Evolutionary conservation across 2,797 vertebrate genomes (phyloP).

Genomic region (Tokudaia tokunoshimensis): DNA sequence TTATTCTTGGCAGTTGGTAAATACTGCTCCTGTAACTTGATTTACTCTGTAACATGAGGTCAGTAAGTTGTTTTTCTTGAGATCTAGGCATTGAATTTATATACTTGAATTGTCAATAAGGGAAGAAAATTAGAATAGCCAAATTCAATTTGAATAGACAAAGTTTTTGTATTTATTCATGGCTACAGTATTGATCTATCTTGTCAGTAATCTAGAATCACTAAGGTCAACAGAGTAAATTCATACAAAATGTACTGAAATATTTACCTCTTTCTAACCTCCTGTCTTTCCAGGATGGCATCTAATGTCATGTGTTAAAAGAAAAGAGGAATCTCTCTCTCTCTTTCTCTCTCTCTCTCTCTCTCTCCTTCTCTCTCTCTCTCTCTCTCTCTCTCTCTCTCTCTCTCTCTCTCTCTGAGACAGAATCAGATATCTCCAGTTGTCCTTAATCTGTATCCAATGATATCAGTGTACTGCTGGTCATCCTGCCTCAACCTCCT

Average conservation of each 20-base stretch:
- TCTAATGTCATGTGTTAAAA: too few species aligned
- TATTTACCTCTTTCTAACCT: not conserved
- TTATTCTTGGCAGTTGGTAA: slow-evolving; percentile 60
- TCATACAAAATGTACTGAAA: not conserved
- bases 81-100: slow-evolving; percentile 25
- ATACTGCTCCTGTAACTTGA: slow-evolving; percentile 49
- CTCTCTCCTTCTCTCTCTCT: too few species aligned
- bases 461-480: not conserved
- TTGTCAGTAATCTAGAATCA: not conserved
- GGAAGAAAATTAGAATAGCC: slow-evolving; percentile 36
- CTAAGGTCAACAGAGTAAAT: slow-evolving; percentile 23
- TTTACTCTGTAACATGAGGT: slow-evolving; percentile 37
- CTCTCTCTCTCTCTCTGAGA: too few species aligned
- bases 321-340: too few species aligned
- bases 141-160: not conserved
- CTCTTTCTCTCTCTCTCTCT: too few species aligned
- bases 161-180: not conserved
- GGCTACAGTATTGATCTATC: not conserved
- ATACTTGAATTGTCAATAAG: slow-evolving; percentile 17
- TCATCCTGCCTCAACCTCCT: not conserved
- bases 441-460: not conserved
- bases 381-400: too few species aligned
- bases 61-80: slow-evolving; percentile 17
- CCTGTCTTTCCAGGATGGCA: not conserved
- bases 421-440: not conserved